Evolutionary conservation across 53 echinoderm and acorn worm species (phyloP).

Genomic region (Antedon mediterranea): DNA sequence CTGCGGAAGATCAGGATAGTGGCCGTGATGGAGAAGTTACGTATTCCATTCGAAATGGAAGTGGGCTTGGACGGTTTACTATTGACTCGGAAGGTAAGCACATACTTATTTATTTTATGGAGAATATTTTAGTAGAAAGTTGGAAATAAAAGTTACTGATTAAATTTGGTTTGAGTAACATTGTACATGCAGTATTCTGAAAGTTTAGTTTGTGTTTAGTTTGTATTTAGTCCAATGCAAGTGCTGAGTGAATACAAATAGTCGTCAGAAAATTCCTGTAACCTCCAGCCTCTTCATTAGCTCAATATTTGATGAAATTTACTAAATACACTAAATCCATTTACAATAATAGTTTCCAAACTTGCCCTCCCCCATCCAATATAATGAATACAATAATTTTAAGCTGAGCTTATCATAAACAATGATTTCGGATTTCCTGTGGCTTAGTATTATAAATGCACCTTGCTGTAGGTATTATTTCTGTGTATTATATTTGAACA

Average conservation of each 20-base stretch:
- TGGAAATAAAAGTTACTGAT: too few relatives aligned
- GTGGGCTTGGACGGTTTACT: conserved; percentile 86
- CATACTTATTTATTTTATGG: background rate
- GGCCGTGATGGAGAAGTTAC: conserved; percentile 76
- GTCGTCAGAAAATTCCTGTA: too few relatives aligned
- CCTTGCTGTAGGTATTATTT: background rate
- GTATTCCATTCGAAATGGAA: conserved; percentile 89
- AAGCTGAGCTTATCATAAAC: background rate
- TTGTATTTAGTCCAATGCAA: too few relatives aligned
- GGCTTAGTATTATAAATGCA: background rate
- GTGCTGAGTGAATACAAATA: too few relatives aligned
- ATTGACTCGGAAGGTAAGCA: conserved; percentile 80
- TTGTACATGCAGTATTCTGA: too few relatives aligned
- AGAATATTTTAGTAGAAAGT: too few relatives aligned
- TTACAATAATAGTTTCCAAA: background rate
- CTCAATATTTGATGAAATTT: too few relatives aligned
- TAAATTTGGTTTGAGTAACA: too few relatives aligned
- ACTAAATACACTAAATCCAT: too few relatives aligned
- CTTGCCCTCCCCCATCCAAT: background rate
- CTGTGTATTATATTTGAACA: background rate
- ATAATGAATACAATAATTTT: background rate
- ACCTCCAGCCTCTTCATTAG: too few relatives aligned
- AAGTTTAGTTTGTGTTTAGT: too few relatives aligned
- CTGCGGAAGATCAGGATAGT: conserved; percentile 52
- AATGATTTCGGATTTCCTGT: background rate